Base-by-base conservation (phyloP, 2,888 invertebrate genomes). In the Cacoxenus indagator region DNA sequence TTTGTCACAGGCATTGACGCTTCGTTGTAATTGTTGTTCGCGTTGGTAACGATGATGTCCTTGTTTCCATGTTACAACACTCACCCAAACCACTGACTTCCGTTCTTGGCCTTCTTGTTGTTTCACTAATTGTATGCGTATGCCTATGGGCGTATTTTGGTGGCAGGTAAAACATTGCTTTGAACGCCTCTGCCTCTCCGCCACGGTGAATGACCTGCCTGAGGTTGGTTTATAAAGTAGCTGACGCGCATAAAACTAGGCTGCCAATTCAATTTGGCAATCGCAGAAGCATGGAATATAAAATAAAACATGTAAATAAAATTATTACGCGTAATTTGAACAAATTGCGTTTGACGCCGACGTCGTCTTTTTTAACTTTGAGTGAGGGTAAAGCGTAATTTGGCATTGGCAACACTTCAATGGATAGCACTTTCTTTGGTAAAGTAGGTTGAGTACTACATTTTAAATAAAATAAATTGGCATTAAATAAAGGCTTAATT, bases 251-350 rank as follows among this genome's bases (percentile, higher is more conserved):
- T 75, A 76, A 76, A 81, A 81, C 82, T 81, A 82, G 79, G 81
- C 81, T 82, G 81, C 77, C 82, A 82, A 81, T 82, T 83, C 79
- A 82, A 82, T 82, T 82, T 83, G 71, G 76, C 78, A 83, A 77
- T 82, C 80, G 78, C 79, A 78, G 82, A 74, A 78, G 79, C 81
- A 82, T 82, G 77, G 81, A 81, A 82, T 81, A 81, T 78, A 80
- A 79, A 81, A 81, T 81, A 80, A 80, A 82, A 81, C 81, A 82
- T 77, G 81, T 77, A 82, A 78, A 80, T 80, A 81, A 81, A 81
- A 81, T 81, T 81, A 82, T 80, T 81, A 78, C 81, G 81, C 81
- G 72, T 81, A 81, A 64, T 67, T 64, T 67, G 43, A 5, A 59
- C 11, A 61, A 59, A 45, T 51, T 55, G 65, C 55, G 22, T 14